Base-by-base conservation (phyloP, 1,140 invertebrate species). In the Probaryconus sp. region DNA sequence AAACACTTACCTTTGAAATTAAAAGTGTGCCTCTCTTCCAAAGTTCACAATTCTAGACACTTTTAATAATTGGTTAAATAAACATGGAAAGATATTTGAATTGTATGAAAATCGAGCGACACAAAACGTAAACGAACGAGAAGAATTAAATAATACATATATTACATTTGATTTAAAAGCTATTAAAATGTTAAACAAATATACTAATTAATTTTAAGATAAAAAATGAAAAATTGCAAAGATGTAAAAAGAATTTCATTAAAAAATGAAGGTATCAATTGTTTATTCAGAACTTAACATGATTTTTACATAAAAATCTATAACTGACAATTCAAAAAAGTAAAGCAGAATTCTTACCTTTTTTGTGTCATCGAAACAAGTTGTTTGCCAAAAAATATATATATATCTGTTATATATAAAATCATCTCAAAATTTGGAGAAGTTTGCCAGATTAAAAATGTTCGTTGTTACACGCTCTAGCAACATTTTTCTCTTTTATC, bases 71-170 rank as follows among this genome's bases (percentile, higher is more conserved):
- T 17, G 28, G 43, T 38, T 9, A 35, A 48, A 69, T 70, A 76
- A 67, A 43, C 37, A 43, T 56, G 18, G 40, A 13, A 40, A 42
- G 18, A 16, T 42, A 28, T 11, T 6, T 35, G 20, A 60, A 17
- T 60, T 64, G 16, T 26, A 13, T 18, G 53, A 63, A 67, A 63
- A 68, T 68, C 51, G 74, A 76, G 74, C 74, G 74, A 76, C 74
- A 76, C 67, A 68, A 67, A 76, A 76, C 67, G 73, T 76, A 76
- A 71, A 71, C 73, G 63, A 58, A 76, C 61, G 67, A 67, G 61
- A 61, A 70, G 16, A 60, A 63, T 58, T 31, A 3, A 38, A 14
- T 26, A 28, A 24, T 30, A 30, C 7, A 30, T 24, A 30, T 30
- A 30, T 30, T 30, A 30, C 28, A 30, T 9, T 2, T 5, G 10